phyloP scores from a whole-genome alignment of 1,140 invertebrate species.

The Drosophila arawakana region DNA sequence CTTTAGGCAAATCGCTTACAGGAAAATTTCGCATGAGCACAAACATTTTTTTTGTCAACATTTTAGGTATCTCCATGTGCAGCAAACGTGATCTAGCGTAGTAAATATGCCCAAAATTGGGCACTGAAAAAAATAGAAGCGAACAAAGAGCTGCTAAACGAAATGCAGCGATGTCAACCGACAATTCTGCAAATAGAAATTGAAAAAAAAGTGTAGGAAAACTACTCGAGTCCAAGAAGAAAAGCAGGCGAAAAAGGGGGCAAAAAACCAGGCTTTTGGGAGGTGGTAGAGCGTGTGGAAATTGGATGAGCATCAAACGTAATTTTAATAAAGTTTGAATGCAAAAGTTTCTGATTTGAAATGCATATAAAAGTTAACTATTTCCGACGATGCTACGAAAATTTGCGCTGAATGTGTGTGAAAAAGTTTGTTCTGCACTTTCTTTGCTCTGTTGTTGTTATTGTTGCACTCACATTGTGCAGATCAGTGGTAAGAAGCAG shows the following conservation, averaged over 20 bases:
- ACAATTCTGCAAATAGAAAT: slow-evolving; percentile 39
- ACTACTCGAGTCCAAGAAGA: not conserved
- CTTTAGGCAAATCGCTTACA: too few species aligned
- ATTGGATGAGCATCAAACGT: slow-evolving; percentile 65
- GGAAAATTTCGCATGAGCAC: too few species aligned
- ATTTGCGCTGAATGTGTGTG: slow-evolving; percentile 65
- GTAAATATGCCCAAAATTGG: slow-evolving; percentile 2
- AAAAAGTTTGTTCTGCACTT: slow-evolving; percentile 52
- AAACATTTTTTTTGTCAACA: too few species aligned
- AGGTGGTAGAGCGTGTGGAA: slow-evolving; percentile 16
- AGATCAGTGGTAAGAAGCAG: slow-evolving; percentile 33
- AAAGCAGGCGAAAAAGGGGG: too few species aligned
- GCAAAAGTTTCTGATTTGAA: slow-evolving; percentile 80
- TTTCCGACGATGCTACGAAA: slow-evolving; percentile 64
- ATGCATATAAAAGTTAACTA: slow-evolving; percentile 82
- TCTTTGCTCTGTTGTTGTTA: not conserved
- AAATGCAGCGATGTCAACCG: slow-evolving; percentile 31
- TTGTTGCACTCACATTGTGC: slow-evolving; percentile 42
- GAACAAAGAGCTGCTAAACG: slow-evolving; percentile 30
- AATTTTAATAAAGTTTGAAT: slow-evolving; percentile 82
- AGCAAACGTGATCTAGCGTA: not conserved
- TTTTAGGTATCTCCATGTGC: too few species aligned
- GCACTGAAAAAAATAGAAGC: not conserved
- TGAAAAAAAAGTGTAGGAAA: slow-evolving; percentile 29
- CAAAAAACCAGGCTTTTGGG: not conserved